Conservation (phyloP, 2,797 vertebrate species). For the Phalloptychus januarius region DNA sequence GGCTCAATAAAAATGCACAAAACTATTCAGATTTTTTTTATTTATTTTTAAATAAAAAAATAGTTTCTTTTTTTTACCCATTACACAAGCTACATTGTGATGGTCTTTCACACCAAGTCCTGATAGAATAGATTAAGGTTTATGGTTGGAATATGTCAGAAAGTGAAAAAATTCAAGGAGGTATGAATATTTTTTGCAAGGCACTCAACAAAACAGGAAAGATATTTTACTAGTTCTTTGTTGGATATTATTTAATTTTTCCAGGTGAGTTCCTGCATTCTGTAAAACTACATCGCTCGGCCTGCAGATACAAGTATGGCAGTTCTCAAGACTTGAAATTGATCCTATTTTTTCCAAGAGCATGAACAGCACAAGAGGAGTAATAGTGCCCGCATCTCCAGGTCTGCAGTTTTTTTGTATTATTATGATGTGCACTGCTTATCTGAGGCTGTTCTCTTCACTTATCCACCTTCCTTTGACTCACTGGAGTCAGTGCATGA, state of each 20-base stretch:
- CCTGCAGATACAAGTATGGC: constrained; percentile 72
- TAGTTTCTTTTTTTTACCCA: too few species aligned
- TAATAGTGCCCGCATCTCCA: constrained; percentile 34
- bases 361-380: constrained; percentile 46
- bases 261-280: constrained; percentile 73
- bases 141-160: background rate
- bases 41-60: too few species aligned
- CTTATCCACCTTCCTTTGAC: constrained; percentile 59
- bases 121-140: background rate
- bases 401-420: constrained; percentile 43
- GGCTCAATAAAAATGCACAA: background rate
- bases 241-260: constrained; percentile 67
- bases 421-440: constrained; percentile 29
- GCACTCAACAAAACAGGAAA: constrained; percentile 23
- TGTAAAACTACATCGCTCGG: constrained; percentile 61
- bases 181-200: constrained; percentile 1
- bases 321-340: constrained; percentile 62
- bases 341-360: constrained; percentile 56
- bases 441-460: constrained; percentile 44
- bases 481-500: constrained; percentile 52
- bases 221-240: constrained; percentile 24
- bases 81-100: background rate
- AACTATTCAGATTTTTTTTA: background rate
- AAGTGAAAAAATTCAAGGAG: background rate
- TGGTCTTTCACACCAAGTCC: background rate